Evolutionary conservation across 1,140 invertebrate genomes (phyloP).

Genomic region (Colletes gigas): DNA sequence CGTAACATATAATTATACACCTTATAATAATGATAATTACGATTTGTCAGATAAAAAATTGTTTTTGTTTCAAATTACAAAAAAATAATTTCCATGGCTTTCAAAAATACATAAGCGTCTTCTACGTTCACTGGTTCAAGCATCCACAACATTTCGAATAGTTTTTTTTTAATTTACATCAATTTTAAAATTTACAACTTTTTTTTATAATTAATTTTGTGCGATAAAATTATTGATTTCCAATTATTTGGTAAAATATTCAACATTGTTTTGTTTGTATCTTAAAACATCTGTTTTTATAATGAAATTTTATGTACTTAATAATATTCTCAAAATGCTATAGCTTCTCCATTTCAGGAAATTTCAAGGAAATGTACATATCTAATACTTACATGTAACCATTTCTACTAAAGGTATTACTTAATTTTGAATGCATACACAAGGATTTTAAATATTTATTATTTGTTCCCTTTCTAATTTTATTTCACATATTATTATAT

Average conservation of each 20-base stretch:
- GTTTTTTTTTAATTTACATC: slow-evolving; percentile 8
- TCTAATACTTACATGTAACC: slow-evolving; percentile 23
- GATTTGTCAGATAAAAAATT: neutral
- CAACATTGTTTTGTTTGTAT: slow-evolving; percentile 10
- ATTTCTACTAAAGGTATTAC: slow-evolving; percentile 23
- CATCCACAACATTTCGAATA: neutral
- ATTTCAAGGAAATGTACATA: slow-evolving; percentile 30
- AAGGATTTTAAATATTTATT: slow-evolving; percentile 15
- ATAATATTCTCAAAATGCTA: slow-evolving; percentile 32
- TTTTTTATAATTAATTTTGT: neutral
- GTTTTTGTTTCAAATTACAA: neutral
- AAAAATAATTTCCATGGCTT: slow-evolving; percentile 36
- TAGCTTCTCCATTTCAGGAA: slow-evolving; percentile 35
- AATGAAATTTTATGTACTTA: slow-evolving; percentile 11
- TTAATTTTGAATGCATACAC: slow-evolving; percentile 27
- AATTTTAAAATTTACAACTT: neutral
- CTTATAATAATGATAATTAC: neutral
- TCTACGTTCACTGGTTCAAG: slow-evolving; percentile 6
- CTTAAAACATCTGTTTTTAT: slow-evolving; percentile 11
- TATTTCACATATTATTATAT: slow-evolving; percentile 4
- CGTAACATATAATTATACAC: neutral
- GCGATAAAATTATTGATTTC: neutral
- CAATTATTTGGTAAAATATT: neutral
- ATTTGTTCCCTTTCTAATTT: neutral
- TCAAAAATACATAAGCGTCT: slow-evolving; percentile 34